phyloP scores from a whole-genome alignment of 2,888 invertebrate genomes.

The Leptura quadrifasciata region DNA sequence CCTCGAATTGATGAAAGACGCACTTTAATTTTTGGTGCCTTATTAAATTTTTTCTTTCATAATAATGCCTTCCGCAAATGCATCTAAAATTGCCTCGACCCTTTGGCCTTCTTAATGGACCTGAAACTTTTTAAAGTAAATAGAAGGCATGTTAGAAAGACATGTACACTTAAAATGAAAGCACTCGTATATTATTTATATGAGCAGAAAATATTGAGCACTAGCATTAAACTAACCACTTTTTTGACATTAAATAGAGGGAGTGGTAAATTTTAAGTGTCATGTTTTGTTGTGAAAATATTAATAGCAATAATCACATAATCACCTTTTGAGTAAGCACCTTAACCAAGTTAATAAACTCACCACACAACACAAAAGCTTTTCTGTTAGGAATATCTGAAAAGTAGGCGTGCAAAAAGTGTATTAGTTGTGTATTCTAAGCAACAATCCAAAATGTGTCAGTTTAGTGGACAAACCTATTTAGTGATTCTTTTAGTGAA shows the following conservation, averaged over 20 bases:
- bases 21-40: slow-evolving; percentile 57
- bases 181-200: neutral
- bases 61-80: slow-evolving; percentile 58
- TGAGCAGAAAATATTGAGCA: no score
- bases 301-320: neutral
- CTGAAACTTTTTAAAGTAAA: slow-evolving; percentile 1
- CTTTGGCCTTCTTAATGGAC: slow-evolving; percentile 52
- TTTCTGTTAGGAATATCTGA: neutral
- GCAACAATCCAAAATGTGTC: neutral
- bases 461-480: neutral
- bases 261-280: neutral
- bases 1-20: slow-evolving; percentile 28
- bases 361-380: slow-evolving; percentile 1
- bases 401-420: neutral
- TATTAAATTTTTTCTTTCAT: slow-evolving; percentile 58
- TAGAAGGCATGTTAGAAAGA: neutral
- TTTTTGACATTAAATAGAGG: neutral
- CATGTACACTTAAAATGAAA: neutral
- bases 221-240: neutral
- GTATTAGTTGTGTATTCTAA: neutral
- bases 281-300: neutral
- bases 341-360: neutral
- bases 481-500: neutral
- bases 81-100: slow-evolving; percentile 57
- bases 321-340: neutral